Evolutionary conservation across 2,888 invertebrate species (phyloP).

Genomic region (Platycnemis pennipes): DNA sequence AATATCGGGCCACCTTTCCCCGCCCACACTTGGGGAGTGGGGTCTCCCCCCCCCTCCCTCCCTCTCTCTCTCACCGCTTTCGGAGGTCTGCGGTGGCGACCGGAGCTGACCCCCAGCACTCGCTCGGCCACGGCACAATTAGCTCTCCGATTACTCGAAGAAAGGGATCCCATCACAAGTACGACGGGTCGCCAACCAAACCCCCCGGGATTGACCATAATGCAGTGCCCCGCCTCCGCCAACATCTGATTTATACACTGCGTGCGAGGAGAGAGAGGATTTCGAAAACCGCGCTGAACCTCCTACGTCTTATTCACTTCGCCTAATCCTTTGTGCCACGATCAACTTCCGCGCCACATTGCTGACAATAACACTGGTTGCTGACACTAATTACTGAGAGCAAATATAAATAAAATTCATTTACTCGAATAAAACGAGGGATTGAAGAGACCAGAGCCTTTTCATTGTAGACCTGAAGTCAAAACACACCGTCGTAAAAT

Average conservation of each 20-base stretch:
- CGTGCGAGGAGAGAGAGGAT: neutral
- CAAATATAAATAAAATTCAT: too few species aligned
- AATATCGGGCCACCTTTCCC: neutral
- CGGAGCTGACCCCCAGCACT: neutral
- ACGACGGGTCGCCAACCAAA: neutral
- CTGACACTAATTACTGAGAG: too few species aligned
- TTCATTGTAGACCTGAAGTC: too few species aligned
- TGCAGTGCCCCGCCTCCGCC: neutral
- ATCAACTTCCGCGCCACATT: too few species aligned
- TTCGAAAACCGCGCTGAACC: neutral
- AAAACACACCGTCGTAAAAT: too few species aligned
- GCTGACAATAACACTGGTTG: too few species aligned
- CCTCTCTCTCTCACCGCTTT: neutral
- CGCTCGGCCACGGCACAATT: neutral
- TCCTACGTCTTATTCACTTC: neutral
- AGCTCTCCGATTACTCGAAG: conserved; percentile 13
- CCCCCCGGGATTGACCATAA: neutral
- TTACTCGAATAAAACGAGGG: too few species aligned
- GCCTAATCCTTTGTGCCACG: too few species aligned
- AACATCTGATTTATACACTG: neutral
- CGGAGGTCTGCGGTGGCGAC: neutral
- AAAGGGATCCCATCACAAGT: neutral
- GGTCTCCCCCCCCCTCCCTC: neutral
- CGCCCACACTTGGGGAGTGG: neutral
- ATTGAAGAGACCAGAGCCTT: too few species aligned